Base-by-base conservation (phyloP, 2,113 vertebrate species). In the Larimichthys polyactis region DNA sequence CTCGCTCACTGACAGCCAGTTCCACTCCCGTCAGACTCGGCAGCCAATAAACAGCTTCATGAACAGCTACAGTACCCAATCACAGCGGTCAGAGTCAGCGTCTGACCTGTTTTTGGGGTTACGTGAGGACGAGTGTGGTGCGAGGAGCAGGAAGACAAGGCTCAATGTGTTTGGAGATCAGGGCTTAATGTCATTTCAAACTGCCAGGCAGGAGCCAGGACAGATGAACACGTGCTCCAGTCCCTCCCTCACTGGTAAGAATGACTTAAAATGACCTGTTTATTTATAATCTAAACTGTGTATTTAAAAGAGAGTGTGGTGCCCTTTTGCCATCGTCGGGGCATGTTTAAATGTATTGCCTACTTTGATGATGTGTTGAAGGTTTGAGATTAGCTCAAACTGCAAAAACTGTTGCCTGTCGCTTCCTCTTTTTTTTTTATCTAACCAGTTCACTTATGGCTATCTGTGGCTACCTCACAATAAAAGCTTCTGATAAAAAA, bases 91-190 rank as follows among this genome's bases (percentile, higher is more conserved):
- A 86, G 91, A 93, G 94, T 3, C 86, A 43, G 78, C 79, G 14
- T 77, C 94, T 95, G 94, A 98, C 52, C 78, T 97, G 82, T 98
- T 98, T 93, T 89, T 94, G 86, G 96, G 96, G 68, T 96, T 94
- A 1, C 90, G 93, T 85, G 97, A 98, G 74, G 95, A 95, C 2
- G 96, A 97, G 44, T 65, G 92, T 68, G 93, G 91, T 75, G 79
- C 92, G 52, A 94, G 96, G 84, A 95, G 89, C 93, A 97, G 96
- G 94, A 97, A 96, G 92, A 95, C 96, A 92, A 96, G 95, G 81
- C 96, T 96, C 66, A 93, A 96, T 88, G 96, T 97, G 68, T 99
- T 98, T 94, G 96, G 97, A 94, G 97, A 97, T 89, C 97, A 97
- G 90, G 96, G 97, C 94, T 90, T 97, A 87, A 96, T 96, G 82